Evolutionary conservation across 2,113 vertebrate species (phyloP).

Genomic region (Colaptes auratus): DNA sequence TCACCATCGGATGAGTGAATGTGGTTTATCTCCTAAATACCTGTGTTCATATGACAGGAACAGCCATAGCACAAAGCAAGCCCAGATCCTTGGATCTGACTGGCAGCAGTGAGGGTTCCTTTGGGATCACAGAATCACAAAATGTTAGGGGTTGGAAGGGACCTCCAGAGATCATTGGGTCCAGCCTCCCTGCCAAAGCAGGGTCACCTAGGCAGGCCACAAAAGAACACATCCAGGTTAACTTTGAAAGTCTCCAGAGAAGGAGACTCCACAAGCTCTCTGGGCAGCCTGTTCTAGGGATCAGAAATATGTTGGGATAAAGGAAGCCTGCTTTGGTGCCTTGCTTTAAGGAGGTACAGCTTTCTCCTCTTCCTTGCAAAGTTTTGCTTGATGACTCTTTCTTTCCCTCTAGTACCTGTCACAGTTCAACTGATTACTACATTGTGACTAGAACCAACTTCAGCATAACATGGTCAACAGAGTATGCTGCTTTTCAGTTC

Average conservation of each 20-base stretch:
- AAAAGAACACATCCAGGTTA: too few relatives aligned
- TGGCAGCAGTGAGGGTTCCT: background rate
- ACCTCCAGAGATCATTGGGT: too few relatives aligned
- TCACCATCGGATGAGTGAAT: background rate
- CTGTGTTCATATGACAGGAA: background rate
- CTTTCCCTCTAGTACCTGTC: background rate
- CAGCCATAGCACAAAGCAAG: background rate
- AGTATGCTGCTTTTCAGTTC: conserved; percentile 5
- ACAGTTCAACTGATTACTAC: background rate
- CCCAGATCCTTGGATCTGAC: background rate
- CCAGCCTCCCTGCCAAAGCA: background rate
- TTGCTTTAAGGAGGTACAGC: background rate
- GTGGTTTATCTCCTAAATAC: background rate
- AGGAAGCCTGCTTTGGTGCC: background rate
- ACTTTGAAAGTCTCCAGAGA: too few relatives aligned
- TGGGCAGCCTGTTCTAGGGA: background rate
- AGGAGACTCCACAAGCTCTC: too few relatives aligned
- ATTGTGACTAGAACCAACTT: background rate
- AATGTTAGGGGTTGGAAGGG: too few relatives aligned
- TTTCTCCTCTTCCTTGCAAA: background rate
- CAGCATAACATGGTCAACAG: background rate
- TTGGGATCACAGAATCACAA: too few relatives aligned
- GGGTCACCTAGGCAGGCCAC: too few relatives aligned
- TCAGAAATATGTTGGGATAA: background rate
- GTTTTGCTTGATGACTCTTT: background rate